Conservation (phyloP, 2,888 invertebrate species). For the Rhyacophila evoluta region DNA sequence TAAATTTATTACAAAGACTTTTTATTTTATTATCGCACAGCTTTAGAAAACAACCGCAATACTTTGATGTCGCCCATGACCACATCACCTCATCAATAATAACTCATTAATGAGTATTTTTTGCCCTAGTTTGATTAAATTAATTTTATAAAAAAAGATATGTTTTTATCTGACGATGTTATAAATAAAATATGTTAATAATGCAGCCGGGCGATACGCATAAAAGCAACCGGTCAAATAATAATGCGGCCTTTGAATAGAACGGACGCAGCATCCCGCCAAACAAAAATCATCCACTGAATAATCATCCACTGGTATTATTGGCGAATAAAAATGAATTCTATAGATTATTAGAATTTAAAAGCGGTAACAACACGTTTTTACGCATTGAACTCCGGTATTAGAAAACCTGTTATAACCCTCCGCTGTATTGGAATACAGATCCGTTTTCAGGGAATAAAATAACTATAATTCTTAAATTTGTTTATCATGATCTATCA, state of each 20-base stretch:
- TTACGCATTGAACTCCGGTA: slow-evolving; percentile 34
- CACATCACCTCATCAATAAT: too few relatives aligned
- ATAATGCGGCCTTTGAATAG: slow-evolving; percentile 29
- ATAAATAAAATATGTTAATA: not conserved
- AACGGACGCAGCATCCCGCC: slow-evolving; percentile 51
- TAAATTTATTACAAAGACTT: too few relatives aligned
- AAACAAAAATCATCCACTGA: not conserved
- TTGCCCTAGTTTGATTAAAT: too few relatives aligned
- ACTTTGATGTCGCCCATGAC: too few relatives aligned
- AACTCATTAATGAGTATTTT: too few relatives aligned
- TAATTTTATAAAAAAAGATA: too few relatives aligned
- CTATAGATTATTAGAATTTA: slow-evolving; percentile 37
- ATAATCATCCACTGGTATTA: slow-evolving; percentile 13
- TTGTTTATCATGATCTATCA: too few relatives aligned
- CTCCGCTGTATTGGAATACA: not conserved
- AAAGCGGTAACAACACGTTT: slow-evolving; percentile 41
- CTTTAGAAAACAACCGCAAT: too few relatives aligned
- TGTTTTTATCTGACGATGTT: too few relatives aligned
- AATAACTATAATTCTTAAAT: too few relatives aligned
- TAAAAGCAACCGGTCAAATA: slow-evolving; percentile 43
- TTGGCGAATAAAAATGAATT: slow-evolving; percentile 20
- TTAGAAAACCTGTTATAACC: slow-evolving; percentile 50
- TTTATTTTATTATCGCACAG: too few relatives aligned
- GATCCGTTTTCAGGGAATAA: too few relatives aligned
- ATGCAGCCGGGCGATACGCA: not conserved